Percentiles rank a stretch among this genome's conserved stretches.
Conservation (phyloP, 1,140 invertebrate genomes). For the Drosophila jambulina region DNA sequence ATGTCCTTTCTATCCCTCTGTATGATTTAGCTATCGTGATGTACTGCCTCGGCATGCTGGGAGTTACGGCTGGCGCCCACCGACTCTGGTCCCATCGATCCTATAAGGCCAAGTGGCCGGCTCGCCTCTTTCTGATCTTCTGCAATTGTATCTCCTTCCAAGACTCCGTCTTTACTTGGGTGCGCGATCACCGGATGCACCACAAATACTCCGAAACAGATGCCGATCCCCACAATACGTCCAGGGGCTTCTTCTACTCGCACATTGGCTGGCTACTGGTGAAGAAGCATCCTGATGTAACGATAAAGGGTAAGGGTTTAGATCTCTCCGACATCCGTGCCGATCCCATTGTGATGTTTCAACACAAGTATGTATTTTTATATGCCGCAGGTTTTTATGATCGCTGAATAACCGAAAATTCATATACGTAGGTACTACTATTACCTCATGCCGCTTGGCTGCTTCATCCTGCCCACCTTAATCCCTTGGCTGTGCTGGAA, state of each 20-base stretch:
- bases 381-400: too few relatives aligned
- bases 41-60: slow-evolving; percentile 89
- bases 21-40: slow-evolving; percentile 88
- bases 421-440: background rate
- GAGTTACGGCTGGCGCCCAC: slow-evolving; percentile 97
- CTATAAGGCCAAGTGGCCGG: slow-evolving; percentile 96
- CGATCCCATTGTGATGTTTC: slow-evolving; percentile 94
- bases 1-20: background rate
- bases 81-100: slow-evolving; percentile 97
- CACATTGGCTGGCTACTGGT: slow-evolving; percentile 97
- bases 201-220: slow-evolving; percentile 98
- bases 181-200: slow-evolving; percentile 97
- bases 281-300: slow-evolving; percentile 96
- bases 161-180: slow-evolving; percentile 97
- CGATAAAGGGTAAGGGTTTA: slow-evolving; percentile 92
- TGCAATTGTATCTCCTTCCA: slow-evolving; percentile 95
- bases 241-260: slow-evolving; percentile 97
- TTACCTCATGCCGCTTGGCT: slow-evolving; percentile 91
- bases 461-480: slow-evolving; percentile 94
- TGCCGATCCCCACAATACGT: slow-evolving; percentile 98
- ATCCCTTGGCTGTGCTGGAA: slow-evolving; percentile 94
- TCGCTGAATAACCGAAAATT: too few relatives aligned
- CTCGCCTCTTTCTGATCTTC: slow-evolving; percentile 91
- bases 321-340: slow-evolving; percentile 94
- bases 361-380: slow-evolving; percentile 90